Conservation (phyloP, 2,797 vertebrate species). For the Megaceryle alcyon region DNA sequence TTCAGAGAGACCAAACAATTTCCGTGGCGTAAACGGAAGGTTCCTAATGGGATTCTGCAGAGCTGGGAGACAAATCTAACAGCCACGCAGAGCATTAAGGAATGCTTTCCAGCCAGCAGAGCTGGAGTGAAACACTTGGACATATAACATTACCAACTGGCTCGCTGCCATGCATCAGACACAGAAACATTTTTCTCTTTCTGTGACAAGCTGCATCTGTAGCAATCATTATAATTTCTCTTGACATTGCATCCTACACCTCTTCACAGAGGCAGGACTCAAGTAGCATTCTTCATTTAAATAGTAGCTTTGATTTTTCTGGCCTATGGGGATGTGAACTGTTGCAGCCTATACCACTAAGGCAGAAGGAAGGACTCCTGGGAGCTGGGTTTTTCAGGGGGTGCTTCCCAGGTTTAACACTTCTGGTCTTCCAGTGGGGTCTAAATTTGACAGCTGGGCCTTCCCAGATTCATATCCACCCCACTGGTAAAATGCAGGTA, state of each 20-base stretch:
- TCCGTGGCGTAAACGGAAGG: background rate
- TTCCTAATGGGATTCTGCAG: constrained; percentile 64
- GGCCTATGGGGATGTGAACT: background rate
- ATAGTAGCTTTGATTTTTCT: constrained; percentile 23
- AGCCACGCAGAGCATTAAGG: constrained; percentile 26
- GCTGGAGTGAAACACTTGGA: constrained; percentile 32
- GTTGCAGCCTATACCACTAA: background rate
- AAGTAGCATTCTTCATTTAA: constrained; percentile 42
- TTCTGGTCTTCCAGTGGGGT: background rate
- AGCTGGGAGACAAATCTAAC: constrained; percentile 60
- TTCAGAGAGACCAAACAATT: constrained; percentile 22
- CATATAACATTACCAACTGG: constrained; percentile 47
- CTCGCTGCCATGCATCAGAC: constrained; percentile 28
- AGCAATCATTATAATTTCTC: constrained; percentile 58
- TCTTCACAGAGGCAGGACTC: constrained; percentile 14
- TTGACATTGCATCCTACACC: constrained; percentile 33
- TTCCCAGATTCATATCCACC: background rate
- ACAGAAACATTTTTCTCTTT: constrained; percentile 21
- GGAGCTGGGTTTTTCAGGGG: background rate
- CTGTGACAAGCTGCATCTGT: constrained; percentile 50
- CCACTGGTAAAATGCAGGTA: background rate
- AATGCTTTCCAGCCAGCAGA: constrained; percentile 48
- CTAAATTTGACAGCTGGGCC: background rate
- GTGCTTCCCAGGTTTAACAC: background rate
- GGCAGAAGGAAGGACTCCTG: background rate